Evolutionary conservation across 1,140 invertebrate genomes (phyloP), one percentile per base, ranked within the genome.

Genomic region (Orussus abietinus): DNA sequence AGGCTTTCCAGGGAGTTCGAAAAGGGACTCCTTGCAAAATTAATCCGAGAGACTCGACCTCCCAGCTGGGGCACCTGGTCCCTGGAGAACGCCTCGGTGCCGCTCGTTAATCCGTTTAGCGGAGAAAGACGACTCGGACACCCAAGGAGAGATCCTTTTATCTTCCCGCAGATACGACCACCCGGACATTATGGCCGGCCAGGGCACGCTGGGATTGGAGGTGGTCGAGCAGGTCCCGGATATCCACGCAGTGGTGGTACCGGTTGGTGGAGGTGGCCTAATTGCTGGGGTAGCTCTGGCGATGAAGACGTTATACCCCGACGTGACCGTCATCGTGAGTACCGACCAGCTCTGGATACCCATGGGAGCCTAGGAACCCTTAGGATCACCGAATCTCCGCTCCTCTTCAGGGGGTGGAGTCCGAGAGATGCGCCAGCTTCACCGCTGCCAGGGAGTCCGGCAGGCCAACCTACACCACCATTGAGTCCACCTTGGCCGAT

Each of bases 161-260:
- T 38, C 11, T 20, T 26, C 59, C 4, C 59, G 48, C 57, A 90
- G 88, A 2, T 94, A 93, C 61, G 92, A 96, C 69, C 89, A 96
- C 70, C 91, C 92, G 0, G 80, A 94, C 55, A 92, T 96, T 28
- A 84, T 96, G 70, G 90, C 92, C 3, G 93, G 92, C 0, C 92
- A 95, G 69, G 93, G 93, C 6, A 96, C 92, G 0, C 82, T 94
- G 49, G 93, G 90, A 1, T 62, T 96, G 45, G 93, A 96, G 68
- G 93, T 96, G 30, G 62, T 92, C 3, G 90, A 94, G 59, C 88
- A 95, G 66, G 82, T 89, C 0, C 73, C 79, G 0, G 76, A 87
- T 39, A 78, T 87, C 1, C 84, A 90, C 61, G 85, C 86, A 1
- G 77, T 90, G 2, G 66, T 90, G 10, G 82, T 96, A 3, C 92